These are phyloP conservation scores for Quadriops clusia DNA, from an alignment of 2,888 invertebrate species.

Conservation along the genomic window DNA sequence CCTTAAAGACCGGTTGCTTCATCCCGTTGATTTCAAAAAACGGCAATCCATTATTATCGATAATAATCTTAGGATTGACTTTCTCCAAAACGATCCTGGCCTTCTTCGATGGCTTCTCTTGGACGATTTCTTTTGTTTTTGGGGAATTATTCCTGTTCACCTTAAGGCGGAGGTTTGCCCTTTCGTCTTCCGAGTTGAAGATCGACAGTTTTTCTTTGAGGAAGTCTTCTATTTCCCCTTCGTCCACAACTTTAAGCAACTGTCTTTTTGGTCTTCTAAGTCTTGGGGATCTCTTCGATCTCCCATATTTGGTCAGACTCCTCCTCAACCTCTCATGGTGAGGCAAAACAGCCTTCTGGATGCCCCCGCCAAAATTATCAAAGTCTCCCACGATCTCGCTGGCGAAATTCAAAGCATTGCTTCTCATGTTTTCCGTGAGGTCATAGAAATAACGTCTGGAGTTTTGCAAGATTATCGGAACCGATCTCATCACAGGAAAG, in stretches of 20 bases:
- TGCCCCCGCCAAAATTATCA: conserved; percentile 2
- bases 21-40: conserved; percentile 27
- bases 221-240: conserved; percentile 27
- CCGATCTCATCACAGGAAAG: conserved; percentile 25
- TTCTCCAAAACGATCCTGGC: conserved; percentile 21
- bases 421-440: conserved; percentile 28
- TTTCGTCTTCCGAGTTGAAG: conserved; percentile 8
- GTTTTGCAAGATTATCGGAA: conserved; percentile 26
- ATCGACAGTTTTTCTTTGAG: conserved; percentile 24
- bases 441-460: conserved; percentile 27
- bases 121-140: conserved; percentile 3
- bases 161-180: conserved; percentile 12
- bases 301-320: too few relatives aligned
- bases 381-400: conserved; percentile 26
- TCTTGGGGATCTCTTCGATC: conserved; percentile 5
- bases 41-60: conserved; percentile 27
- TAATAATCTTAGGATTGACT: conserved; percentile 25
- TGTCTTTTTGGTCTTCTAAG: conserved; percentile 21
- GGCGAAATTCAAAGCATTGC: conserved; percentile 25
- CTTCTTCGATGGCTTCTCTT: conserved; percentile 13
- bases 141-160: too few relatives aligned
- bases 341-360: not conserved
- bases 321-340: not conserved
- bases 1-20: conserved; percentile 22
- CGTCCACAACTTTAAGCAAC: conserved; percentile 27